Evolutionary conservation across 2,113 vertebrate genomes (phyloP).

Genomic region (Colius striatus): DNA sequence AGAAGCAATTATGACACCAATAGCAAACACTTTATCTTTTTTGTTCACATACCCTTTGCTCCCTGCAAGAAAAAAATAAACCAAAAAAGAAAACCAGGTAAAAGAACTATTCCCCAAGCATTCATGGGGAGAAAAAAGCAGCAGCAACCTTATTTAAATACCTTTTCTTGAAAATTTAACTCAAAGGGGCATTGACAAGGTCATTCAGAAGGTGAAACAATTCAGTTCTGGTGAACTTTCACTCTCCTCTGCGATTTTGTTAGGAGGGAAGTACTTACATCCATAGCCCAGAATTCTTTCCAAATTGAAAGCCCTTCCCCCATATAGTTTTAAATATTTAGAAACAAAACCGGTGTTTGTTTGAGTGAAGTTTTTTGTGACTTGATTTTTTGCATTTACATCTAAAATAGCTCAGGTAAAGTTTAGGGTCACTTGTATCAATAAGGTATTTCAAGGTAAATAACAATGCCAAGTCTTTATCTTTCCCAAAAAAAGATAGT

Average conservation of each 20-base stretch:
- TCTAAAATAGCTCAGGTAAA: neutral
- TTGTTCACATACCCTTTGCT: neutral
- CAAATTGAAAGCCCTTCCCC: constrained; percentile 39
- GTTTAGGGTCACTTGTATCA: neutral
- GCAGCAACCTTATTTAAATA: constrained; percentile 15
- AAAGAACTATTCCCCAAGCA: neutral
- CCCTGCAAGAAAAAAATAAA: neutral
- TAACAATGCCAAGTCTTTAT: neutral
- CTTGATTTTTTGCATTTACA: neutral
- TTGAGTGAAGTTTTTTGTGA: neutral
- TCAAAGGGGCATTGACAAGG: constrained; percentile 33
- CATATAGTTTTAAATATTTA: constrained; percentile 51
- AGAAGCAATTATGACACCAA: neutral
- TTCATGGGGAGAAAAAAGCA: neutral
- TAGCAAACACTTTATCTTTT: neutral
- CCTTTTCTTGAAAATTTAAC: constrained; percentile 33
- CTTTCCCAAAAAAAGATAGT: neutral
- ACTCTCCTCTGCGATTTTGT: constrained; percentile 35
- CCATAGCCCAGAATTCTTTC: constrained; percentile 6
- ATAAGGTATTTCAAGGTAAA: neutral
- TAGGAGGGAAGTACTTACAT: constrained; percentile 30
- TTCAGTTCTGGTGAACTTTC: constrained; percentile 48
- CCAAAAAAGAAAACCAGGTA: neutral
- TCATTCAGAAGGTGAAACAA: constrained; percentile 40
- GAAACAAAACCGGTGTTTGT: constrained; percentile 60